phyloP scores from a whole-genome alignment of 2,888 invertebrate genomes.

The Limnephilus rhombicus region DNA sequence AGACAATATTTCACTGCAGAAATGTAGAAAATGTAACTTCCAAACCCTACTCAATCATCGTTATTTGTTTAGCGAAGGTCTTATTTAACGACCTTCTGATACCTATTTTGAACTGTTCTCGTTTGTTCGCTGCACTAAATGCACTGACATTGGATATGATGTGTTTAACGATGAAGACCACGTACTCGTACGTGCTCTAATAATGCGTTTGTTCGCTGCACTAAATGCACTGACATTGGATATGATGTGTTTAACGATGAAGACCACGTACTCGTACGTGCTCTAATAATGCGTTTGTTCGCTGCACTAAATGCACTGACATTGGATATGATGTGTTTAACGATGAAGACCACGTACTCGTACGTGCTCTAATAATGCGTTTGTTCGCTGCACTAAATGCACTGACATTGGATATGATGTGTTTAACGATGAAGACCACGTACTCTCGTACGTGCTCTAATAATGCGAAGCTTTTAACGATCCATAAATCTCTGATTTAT shows the following conservation, averaged over 20 bases:
- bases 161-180: slow-evolving; percentile 9
- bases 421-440: slow-evolving; percentile 10
- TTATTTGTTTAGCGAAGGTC: neutral
- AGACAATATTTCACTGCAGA: neutral
- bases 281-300: no score
- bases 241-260: slow-evolving; percentile 23
- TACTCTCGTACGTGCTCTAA: slow-evolving; percentile 23
- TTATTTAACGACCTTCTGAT: neutral
- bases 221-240: slow-evolving; percentile 26
- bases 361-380: no score
- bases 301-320: slow-evolving; percentile 14
- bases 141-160: slow-evolving; percentile 28
- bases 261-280: no score
- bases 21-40: neutral
- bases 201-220: slow-evolving; percentile 13
- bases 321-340: slow-evolving; percentile 29
- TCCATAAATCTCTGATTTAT: slow-evolving; percentile 4
- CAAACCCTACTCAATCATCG: neutral
- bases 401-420: slow-evolving; percentile 27
- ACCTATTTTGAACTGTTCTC: neutral
- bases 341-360: neutral
- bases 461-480: slow-evolving; percentile 5
- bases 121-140: slow-evolving; percentile 7
- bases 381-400: slow-evolving; percentile 5
- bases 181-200: no score